phyloP scores from a whole-genome alignment of 2,888 invertebrate genomes.

The Silvanus unidentatus region DNA sequence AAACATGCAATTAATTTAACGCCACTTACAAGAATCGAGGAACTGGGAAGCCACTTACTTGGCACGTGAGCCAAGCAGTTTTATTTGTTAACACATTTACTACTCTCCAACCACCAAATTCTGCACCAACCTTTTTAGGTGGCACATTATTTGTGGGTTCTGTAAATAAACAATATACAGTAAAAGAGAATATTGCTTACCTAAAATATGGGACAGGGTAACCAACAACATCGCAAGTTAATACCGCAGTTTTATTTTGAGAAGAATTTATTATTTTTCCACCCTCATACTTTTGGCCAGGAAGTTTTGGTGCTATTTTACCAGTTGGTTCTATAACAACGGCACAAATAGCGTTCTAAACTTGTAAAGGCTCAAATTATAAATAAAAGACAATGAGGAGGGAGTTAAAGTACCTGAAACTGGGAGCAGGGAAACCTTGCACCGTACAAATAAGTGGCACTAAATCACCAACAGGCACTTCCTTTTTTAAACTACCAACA shows the following conservation, averaged over 20 bases:
- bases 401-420: slow-evolving; percentile 52
- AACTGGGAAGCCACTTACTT: slow-evolving; percentile 51
- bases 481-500: slow-evolving; percentile 45
- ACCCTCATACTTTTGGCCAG: slow-evolving; percentile 50
- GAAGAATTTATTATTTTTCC: slow-evolving; percentile 55
- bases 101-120: slow-evolving; percentile 55
- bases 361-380: no score
- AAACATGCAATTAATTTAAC: no score
- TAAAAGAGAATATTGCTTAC: slow-evolving; percentile 44
- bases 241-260: slow-evolving; percentile 50
- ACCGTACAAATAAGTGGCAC: slow-evolving; percentile 48
- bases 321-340: slow-evolving; percentile 51
- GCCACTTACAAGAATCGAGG: slow-evolving; percentile 49
- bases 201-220: slow-evolving; percentile 65
- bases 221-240: slow-evolving; percentile 64
- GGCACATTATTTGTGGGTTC: slow-evolving; percentile 58
- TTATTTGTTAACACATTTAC: slow-evolving; percentile 49
- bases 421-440: slow-evolving; percentile 56
- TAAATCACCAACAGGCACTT: slow-evolving; percentile 32
- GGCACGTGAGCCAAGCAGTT: slow-evolving; percentile 59
- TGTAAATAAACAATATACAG: slow-evolving; percentile 16
- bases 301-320: slow-evolving; percentile 57
- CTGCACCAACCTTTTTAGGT: slow-evolving; percentile 55
- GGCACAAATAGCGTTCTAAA: no score
- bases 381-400: slow-evolving; percentile 3